Percentiles rank a stretch among this genome's conserved stretches.
Evolutionary conservation across 2,888 invertebrate genomes (phyloP).

Genomic region (Synergus laeviventris): DNA sequence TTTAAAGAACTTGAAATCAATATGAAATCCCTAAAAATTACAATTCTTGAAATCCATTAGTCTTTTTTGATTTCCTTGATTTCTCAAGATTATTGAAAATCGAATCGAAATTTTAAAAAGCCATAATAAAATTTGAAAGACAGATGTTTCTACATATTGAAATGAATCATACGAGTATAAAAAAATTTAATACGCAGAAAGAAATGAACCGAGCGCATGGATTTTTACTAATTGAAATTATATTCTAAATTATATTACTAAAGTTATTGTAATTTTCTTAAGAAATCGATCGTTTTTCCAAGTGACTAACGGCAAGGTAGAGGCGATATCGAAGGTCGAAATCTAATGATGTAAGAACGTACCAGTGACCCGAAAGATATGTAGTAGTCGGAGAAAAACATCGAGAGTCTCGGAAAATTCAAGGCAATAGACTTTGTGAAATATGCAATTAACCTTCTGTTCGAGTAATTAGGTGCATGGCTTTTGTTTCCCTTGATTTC

Average conservation of each 20-base stretch:
- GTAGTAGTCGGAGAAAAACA: neutral
- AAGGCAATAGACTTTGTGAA: slow-evolving; percentile 29
- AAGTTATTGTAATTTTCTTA: slow-evolving; percentile 27
- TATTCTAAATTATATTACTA: neutral
- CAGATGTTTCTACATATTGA: too few relatives aligned
- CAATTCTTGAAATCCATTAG: too few relatives aligned
- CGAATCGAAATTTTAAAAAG: too few relatives aligned
- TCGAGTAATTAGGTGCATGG: neutral
- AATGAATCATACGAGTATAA: too few relatives aligned
- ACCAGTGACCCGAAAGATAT: slow-evolving; percentile 45
- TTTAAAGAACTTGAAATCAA: too few relatives aligned
- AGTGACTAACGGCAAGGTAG: slow-evolving; percentile 45
- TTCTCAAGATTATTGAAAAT: too few relatives aligned
- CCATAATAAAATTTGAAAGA: too few relatives aligned
- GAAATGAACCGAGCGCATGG: too few relatives aligned
- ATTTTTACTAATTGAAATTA: too few relatives aligned
- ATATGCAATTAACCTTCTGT: slow-evolving; percentile 14
- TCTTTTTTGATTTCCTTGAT: too few relatives aligned
- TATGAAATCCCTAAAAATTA: too few relatives aligned
- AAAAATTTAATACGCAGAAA: too few relatives aligned
- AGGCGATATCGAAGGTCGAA: slow-evolving; percentile 43
- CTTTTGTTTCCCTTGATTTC: slow-evolving; percentile 16
- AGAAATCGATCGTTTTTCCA: slow-evolving; percentile 39
- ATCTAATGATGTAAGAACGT: slow-evolving; percentile 42
- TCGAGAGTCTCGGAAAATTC: slow-evolving; percentile 15